phyloP scores from a whole-genome alignment of 1,140 invertebrate genomes.

The Panulirus ornatus region DNA sequence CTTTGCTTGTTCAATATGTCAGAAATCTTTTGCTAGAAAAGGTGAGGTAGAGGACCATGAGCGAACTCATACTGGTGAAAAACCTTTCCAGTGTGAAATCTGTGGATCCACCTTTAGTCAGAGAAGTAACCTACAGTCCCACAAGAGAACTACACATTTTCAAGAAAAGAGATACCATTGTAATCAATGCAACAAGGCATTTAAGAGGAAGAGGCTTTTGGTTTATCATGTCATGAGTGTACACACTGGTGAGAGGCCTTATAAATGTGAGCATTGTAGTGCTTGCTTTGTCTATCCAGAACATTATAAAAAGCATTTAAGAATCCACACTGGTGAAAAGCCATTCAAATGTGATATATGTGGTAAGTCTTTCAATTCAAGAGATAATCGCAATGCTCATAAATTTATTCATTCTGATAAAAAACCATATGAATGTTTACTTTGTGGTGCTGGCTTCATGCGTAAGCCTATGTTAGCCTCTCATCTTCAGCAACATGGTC shows the following conservation, averaged over 20 bases:
- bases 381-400: slow-evolving; percentile 91
- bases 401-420: slow-evolving; percentile 91
- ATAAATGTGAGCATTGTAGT: slow-evolving; percentile 85
- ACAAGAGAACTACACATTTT: slow-evolving; percentile 87
- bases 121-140: slow-evolving; percentile 77
- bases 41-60: slow-evolving; percentile 89
- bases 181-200: slow-evolving; percentile 83
- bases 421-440: slow-evolving; percentile 90
- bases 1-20: slow-evolving; percentile 85
- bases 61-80: slow-evolving; percentile 84
- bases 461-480: slow-evolving; percentile 87
- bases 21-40: slow-evolving; percentile 81
- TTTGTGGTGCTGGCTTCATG: slow-evolving; percentile 90
- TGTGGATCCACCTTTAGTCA: slow-evolving; percentile 78
- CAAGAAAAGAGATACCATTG: slow-evolving; percentile 84
- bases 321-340: slow-evolving; percentile 89
- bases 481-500: slow-evolving; percentile 83
- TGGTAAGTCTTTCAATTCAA: slow-evolving; percentile 89
- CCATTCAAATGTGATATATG: slow-evolving; percentile 90
- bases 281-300: slow-evolving; percentile 91
- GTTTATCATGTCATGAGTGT: slow-evolving; percentile 90
- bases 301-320: slow-evolving; percentile 89
- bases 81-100: slow-evolving; percentile 80
- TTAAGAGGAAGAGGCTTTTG: slow-evolving; percentile 85
- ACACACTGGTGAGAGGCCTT: slow-evolving; percentile 88